Conservation (phyloP, 2,797 vertebrate genomes). For the Microctenopoma stevenorrisi region DNA sequence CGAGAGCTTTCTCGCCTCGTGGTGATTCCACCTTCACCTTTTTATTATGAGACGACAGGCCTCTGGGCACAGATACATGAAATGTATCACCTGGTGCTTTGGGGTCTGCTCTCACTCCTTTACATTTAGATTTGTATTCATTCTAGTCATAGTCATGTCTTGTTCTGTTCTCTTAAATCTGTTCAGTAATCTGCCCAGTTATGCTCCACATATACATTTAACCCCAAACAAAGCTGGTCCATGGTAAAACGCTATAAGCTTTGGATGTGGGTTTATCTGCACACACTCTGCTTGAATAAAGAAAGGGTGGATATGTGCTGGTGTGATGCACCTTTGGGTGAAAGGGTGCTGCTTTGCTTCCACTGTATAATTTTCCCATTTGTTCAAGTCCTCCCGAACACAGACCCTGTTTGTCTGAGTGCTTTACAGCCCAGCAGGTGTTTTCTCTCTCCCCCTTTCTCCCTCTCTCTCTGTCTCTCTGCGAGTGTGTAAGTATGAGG, state of each 20-base stretch:
- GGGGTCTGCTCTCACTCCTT: background rate
- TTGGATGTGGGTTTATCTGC: background rate
- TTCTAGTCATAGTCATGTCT: background rate
- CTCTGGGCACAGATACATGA: background rate
- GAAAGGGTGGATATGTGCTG: background rate
- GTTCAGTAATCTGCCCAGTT: background rate
- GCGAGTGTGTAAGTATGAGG: conserved; percentile 29
- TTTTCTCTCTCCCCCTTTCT: conserved; percentile 40
- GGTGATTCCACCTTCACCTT: background rate
- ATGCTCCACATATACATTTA: background rate
- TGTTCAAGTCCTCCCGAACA: conserved; percentile 74
- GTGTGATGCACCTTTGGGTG: conserved; percentile 51
- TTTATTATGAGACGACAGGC: background rate
- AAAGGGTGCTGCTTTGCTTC: conserved; percentile 48
- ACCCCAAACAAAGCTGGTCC: background rate
- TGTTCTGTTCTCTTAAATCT: too few species aligned
- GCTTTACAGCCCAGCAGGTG: conserved; percentile 75
- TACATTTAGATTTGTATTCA: background rate
- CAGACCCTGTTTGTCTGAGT: conserved; percentile 70
- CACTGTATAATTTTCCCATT: conserved; percentile 82
- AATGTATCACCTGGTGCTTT: background rate
- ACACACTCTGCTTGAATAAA: background rate
- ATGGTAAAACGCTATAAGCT: too few species aligned
- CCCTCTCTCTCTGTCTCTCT: conserved; percentile 23
- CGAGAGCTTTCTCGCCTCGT: background rate